Percentiles rank a stretch among this genome's conserved stretches.
Evolutionary conservation across 2,888 invertebrate genomes (phyloP).

Genomic region (Caenorhabditis doughertyi): DNA sequence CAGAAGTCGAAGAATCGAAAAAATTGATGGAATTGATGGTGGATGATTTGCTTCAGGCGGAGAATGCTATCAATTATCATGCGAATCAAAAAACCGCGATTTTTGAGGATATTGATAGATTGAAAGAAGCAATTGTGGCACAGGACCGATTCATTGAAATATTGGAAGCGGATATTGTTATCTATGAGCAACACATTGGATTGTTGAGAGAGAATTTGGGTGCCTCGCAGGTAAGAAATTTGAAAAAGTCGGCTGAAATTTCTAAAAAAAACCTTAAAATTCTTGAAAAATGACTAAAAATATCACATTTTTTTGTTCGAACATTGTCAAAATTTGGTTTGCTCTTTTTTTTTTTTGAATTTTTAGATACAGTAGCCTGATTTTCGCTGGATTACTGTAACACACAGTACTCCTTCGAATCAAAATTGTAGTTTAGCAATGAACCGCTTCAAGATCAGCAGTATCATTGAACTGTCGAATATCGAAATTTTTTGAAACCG

Average conservation of each 20-base stretch:
- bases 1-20: conserved; percentile 60
- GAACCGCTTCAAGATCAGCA: too few relatives aligned
- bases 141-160: conserved; percentile 79
- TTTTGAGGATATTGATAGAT: conserved; percentile 76
- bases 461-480: too few relatives aligned
- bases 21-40: conserved; percentile 63
- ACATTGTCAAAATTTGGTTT: too few relatives aligned
- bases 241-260: not conserved
- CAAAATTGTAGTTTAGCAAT: not conserved
- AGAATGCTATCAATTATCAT: conserved; percentile 69
- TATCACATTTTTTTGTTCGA: too few relatives aligned
- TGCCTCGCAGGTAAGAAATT: conserved; percentile 71
- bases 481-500: too few relatives aligned
- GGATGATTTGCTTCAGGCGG: conserved; percentile 70
- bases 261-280: too few relatives aligned
- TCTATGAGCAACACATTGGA: conserved; percentile 81
- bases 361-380: too few relatives aligned
- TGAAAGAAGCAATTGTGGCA: conserved; percentile 80
- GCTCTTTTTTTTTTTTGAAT: too few relatives aligned
- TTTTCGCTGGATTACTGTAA: too few relatives aligned
- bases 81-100: conserved; percentile 76
- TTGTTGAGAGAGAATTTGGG: conserved; percentile 80
- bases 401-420: not conserved
- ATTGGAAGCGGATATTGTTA: conserved; percentile 79
- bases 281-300: too few relatives aligned